Evolutionary conservation across 2,888 invertebrate genomes (phyloP).

Genomic region (Aleiodes testaceus): DNA sequence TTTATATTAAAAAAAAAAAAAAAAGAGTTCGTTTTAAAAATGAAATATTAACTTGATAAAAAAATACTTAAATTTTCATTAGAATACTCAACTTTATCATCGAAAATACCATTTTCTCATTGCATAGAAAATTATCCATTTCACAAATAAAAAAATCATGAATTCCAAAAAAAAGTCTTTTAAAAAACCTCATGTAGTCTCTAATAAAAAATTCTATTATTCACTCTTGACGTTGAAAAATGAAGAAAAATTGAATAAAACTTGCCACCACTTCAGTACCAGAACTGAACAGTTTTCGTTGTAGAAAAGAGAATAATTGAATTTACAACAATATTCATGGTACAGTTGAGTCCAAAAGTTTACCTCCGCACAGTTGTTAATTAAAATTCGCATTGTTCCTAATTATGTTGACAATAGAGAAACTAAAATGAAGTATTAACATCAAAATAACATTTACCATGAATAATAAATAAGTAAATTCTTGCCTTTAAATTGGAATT

Average conservation of each 20-base stretch:
- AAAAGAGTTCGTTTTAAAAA: not conserved
- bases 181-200: not conserved
- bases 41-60: too few species aligned
- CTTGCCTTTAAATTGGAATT: not conserved
- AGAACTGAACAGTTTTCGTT: not conserved
- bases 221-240: not conserved
- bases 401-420: slow-evolving; percentile 23
- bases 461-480: not conserved
- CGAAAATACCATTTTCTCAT: too few species aligned
- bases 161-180: too few species aligned
- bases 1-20: not conserved
- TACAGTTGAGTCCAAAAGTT: slow-evolving; percentile 9
- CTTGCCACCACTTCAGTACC: slow-evolving; percentile 4
- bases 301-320: not conserved
- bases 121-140: too few species aligned
- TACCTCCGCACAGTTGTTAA: not conserved
- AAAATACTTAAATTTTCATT: too few species aligned
- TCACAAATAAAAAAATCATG: too few species aligned
- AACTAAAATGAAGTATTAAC: not conserved
- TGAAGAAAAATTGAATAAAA: slow-evolving; percentile 22
- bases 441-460: not conserved
- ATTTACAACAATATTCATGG: slow-evolving; percentile 21
- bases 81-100: too few species aligned
- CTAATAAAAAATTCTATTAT: not conserved
- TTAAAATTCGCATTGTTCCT: slow-evolving; percentile 17